Percentiles rank a stretch among this genome's conserved stretches.
Conservation (phyloP, 2,888 invertebrate genomes). For the Cecidostiba fungosa region DNA sequence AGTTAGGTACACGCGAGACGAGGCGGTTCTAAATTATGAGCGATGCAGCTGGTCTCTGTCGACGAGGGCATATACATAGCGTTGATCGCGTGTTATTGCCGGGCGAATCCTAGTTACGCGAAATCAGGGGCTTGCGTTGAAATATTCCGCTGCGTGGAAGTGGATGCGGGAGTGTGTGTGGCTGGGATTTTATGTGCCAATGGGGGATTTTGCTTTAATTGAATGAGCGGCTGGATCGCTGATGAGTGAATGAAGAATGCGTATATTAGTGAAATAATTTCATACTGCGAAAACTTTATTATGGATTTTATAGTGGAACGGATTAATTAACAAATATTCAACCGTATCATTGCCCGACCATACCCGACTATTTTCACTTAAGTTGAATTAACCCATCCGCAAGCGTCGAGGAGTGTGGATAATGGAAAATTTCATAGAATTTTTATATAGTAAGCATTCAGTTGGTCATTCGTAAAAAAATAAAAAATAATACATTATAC, state of each 20-base stretch:
- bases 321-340: too few relatives aligned
- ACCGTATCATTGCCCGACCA: not conserved
- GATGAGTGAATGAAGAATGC: not conserved
- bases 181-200: not conserved
- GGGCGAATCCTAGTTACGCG: slow-evolving; percentile 40
- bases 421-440: too few relatives aligned
- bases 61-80: not conserved
- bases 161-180: not conserved
- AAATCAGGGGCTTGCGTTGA: slow-evolving; percentile 23
- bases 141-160: not conserved
- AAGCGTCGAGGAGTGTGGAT: too few relatives aligned
- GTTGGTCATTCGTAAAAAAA: too few relatives aligned
- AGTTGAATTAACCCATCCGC: not conserved
- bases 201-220: not conserved
- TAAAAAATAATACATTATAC: too few relatives aligned
- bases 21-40: slow-evolving; percentile 26
- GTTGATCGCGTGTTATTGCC: slow-evolving; percentile 38
- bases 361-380: not conserved
- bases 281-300: too few relatives aligned
- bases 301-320: too few relatives aligned
- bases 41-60: not conserved
- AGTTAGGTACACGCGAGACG: not conserved
- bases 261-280: not conserved
- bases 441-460: too few relatives aligned
- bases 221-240: not conserved